Percentiles rank a stretch among this genome's conserved stretches.
These are phyloP conservation scores for Steatocranus sp. DNA, from an alignment of 2,797 vertebrate species.

Conservation along the genomic window DNA sequence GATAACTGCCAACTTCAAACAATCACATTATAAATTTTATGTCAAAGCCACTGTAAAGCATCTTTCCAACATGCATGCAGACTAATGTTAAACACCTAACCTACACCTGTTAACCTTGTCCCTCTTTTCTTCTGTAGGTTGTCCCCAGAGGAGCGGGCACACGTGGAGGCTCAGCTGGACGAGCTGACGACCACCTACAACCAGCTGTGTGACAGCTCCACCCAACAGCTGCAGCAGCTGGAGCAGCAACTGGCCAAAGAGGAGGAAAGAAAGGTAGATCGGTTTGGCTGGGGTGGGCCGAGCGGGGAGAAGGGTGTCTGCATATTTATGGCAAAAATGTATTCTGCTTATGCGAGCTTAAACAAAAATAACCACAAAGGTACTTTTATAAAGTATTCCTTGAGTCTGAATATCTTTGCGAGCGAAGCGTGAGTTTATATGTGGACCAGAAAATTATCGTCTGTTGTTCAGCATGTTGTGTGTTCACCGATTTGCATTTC, in stretches of 20 bases:
- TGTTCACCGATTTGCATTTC: slow-evolving; percentile 62
- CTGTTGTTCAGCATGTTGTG: slow-evolving; percentile 64
- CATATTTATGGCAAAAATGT: neutral
- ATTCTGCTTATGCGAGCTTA: slow-evolving; percentile 2
- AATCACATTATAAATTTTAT: neutral
- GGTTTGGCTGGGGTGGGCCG: neutral
- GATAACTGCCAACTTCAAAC: neutral
- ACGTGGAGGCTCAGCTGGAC: slow-evolving; percentile 82
- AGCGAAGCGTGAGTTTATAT: slow-evolving; percentile 23
- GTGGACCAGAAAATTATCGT: slow-evolving; percentile 37
- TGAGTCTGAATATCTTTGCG: slow-evolving; percentile 32
- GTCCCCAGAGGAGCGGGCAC: slow-evolving; percentile 83
- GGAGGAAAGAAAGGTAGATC: slow-evolving; percentile 90
- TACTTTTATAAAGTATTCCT: slow-evolving; percentile 3
- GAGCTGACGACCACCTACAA: slow-evolving; percentile 84
- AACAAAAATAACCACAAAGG: neutral
- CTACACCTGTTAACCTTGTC: neutral
- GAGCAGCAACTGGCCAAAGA: slow-evolving; percentile 89
- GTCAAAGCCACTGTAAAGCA: neutral
- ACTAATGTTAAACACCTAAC: neutral
- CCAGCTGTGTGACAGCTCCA: slow-evolving; percentile 82
- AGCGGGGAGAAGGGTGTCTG: neutral
- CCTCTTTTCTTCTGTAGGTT: slow-evolving; percentile 69
- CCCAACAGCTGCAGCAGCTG: slow-evolving; percentile 88
- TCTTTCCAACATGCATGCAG: neutral